Evolutionary conservation across 2,888 invertebrate species (phyloP).

Genomic region (Stenodema calcarata): DNA sequence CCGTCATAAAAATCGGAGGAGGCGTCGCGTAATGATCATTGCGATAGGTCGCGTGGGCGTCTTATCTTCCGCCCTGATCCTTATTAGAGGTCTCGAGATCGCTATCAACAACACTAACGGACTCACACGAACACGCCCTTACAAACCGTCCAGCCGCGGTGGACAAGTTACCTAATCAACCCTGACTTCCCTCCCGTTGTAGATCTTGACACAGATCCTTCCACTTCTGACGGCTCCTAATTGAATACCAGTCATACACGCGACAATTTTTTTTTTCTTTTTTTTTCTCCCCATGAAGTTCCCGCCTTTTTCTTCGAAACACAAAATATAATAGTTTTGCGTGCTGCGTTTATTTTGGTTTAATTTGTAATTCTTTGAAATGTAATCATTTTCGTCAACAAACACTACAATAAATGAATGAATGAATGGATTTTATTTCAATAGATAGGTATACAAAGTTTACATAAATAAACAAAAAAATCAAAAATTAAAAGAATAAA

Average conservation of each 20-base stretch:
- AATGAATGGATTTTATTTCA: too few relatives aligned
- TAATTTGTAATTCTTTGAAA: too few relatives aligned
- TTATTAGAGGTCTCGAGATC: neutral
- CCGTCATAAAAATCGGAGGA: neutral
- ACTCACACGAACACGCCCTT: neutral
- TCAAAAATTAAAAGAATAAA: too few relatives aligned
- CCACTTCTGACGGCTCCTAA: conserved; percentile 9
- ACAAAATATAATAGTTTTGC: too few relatives aligned
- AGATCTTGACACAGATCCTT: conserved; percentile 41
- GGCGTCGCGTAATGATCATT: neutral
- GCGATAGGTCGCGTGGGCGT: neutral
- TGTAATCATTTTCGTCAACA: too few relatives aligned
- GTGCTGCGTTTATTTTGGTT: too few relatives aligned
- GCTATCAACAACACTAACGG: neutral
- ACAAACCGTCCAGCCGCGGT: neutral
- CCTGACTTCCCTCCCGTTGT: conserved; percentile 17
- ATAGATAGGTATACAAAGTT: too few relatives aligned
- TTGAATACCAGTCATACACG: conserved; percentile 34
- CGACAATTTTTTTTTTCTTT: neutral
- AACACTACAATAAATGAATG: too few relatives aligned
- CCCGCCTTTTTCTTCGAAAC: too few relatives aligned
- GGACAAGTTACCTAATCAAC: conserved; percentile 25
- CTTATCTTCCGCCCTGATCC: neutral
- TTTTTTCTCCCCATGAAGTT: neutral
- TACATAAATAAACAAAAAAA: too few relatives aligned